These are phyloP conservation scores for Bathynomus jamesi DNA, from an alignment of 1,140 invertebrate genomes.

Conservation along the genomic window DNA sequence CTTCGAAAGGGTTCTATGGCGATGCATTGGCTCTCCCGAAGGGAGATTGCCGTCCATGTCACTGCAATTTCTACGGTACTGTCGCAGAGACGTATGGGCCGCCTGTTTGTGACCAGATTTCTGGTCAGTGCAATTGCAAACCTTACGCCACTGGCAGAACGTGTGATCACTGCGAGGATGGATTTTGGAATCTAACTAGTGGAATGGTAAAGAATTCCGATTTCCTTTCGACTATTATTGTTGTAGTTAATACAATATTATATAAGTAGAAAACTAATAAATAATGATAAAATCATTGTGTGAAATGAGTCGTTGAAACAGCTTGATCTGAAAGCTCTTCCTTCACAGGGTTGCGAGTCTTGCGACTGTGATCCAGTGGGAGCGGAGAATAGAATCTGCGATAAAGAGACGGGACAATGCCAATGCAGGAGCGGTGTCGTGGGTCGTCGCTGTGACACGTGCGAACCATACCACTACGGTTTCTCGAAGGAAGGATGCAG, in stretches of 20 bases:
- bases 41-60: conserved; percentile 81
- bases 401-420: conserved; percentile 73
- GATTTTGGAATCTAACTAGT: conserved; percentile 71
- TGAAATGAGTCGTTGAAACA: too few species aligned
- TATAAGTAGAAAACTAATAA: conserved; percentile 16
- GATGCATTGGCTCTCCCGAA: conserved; percentile 77
- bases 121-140: conserved; percentile 78
- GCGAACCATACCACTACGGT: conserved; percentile 75
- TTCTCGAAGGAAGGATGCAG: conserved; percentile 78
- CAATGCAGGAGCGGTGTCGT: conserved; percentile 75
- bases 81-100: conserved; percentile 58
- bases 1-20: conserved; percentile 64
- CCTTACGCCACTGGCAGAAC: conserved; percentile 73
- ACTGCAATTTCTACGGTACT: conserved; percentile 73
- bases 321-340: too few species aligned
- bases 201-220: conserved; percentile 60
- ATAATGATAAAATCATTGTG: too few species aligned
- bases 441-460: conserved; percentile 71
- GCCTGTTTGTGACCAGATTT: conserved; percentile 66
- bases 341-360: conserved; percentile 60
- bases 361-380: conserved; percentile 82
- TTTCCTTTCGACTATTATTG: too few species aligned
- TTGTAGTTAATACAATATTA: not conserved
- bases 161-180: conserved; percentile 80
- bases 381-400: conserved; percentile 72